Evolutionary conservation across 2,113 vertebrate genomes (phyloP).

Genomic region (Leucosticte australis): DNA sequence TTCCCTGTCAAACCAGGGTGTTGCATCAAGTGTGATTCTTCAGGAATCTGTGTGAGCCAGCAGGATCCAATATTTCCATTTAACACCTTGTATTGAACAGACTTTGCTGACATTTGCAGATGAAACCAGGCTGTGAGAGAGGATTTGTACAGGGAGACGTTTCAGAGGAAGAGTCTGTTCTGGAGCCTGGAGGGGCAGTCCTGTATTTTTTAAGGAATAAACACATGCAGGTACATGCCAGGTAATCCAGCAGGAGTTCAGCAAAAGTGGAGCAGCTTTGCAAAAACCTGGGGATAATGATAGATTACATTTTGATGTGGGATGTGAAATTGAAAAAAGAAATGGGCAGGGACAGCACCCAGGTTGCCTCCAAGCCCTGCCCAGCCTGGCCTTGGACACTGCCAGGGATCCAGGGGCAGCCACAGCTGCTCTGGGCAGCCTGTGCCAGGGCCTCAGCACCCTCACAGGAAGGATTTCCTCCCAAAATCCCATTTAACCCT

Average conservation of each 20-base stretch:
- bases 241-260: neutral
- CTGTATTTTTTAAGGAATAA: neutral
- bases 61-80: neutral
- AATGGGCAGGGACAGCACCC: no score
- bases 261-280: neutral
- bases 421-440: neutral
- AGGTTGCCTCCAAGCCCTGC: fast-evolving
- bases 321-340: neutral
- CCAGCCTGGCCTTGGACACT: neutral
- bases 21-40: neutral
- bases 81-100: neutral
- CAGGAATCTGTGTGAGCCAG: neutral
- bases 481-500: neutral
- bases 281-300: neutral
- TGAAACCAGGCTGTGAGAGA: neutral
- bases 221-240: fast-evolving
- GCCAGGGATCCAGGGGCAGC: neutral
- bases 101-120: neutral
- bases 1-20: neutral
- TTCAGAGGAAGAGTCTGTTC: neutral
- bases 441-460: neutral
- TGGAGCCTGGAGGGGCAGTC: neutral
- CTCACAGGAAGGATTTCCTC: neutral
- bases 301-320: neutral
- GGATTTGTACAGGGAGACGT: neutral